Percentiles rank a stretch among this genome's conserved stretches.
phyloP scores from a whole-genome alignment of 1,140 invertebrate genomes.

The Philotrypesis tridentata region DNA sequence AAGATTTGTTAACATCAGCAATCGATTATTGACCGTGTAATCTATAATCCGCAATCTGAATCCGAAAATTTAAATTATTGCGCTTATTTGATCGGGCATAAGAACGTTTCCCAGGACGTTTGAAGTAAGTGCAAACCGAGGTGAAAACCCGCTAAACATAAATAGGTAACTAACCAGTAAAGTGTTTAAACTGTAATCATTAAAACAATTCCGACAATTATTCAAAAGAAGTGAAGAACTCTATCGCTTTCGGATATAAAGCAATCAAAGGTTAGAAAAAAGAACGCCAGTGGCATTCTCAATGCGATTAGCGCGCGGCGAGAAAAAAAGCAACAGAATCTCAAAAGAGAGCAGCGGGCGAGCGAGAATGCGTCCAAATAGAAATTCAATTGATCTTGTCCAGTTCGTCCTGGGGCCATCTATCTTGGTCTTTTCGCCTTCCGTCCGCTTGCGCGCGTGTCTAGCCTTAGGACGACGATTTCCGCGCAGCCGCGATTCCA shows the following conservation, averaged over 20 bases:
- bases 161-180: too few species aligned
- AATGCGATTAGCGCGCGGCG: constrained; percentile 34
- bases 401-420: constrained; percentile 70
- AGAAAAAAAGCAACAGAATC: constrained; percentile 33
- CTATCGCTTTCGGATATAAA: too few species aligned
- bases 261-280: constrained; percentile 12
- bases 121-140: too few species aligned
- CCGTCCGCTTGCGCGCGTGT: constrained; percentile 55
- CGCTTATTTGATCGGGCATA: too few species aligned
- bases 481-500: constrained; percentile 65
- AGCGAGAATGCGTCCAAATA: constrained; percentile 62
- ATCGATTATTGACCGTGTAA: constrained; percentile 63
- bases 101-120: too few species aligned
- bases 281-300: background rate
- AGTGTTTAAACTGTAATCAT: too few species aligned
- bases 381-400: constrained; percentile 77
- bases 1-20: constrained; percentile 57
- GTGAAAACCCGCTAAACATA: too few species aligned
- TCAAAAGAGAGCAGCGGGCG: constrained; percentile 19
- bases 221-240: too few species aligned
- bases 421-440: constrained; percentile 73
- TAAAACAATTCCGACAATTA: too few species aligned
- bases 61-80: too few species aligned
- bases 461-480: constrained; percentile 61
- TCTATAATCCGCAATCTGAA: too few species aligned